These are phyloP conservation scores for Virgularia gustaviana DNA, from an alignment of 92 coral and sea anemone genomes.

Conservation along the genomic window DNA sequence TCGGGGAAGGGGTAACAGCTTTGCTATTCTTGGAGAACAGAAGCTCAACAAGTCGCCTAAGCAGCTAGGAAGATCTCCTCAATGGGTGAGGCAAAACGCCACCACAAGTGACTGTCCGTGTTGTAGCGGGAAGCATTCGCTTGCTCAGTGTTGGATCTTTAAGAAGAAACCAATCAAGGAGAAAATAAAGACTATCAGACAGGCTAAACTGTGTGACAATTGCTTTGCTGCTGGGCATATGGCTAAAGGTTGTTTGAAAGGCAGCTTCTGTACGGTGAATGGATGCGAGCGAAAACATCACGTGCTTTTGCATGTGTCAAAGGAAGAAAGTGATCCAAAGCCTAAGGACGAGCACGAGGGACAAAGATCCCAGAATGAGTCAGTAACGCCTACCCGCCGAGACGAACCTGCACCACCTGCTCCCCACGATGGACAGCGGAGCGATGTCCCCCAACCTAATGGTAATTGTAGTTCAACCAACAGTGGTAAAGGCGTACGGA, in stretches of 20 bases:
- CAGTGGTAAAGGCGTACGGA: constrained; percentile 2
- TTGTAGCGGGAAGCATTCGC: constrained; percentile 18
- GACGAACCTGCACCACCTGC: too few relatives aligned
- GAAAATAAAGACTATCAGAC: constrained; percentile 2
- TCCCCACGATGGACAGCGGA: too few relatives aligned
- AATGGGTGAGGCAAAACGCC: not conserved
- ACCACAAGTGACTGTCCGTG: constrained; percentile 1
- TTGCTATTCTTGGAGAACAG: not conserved
- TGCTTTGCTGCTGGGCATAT: constrained; percentile 41
- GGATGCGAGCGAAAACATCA: constrained; percentile 26
- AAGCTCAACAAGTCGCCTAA: not conserved
- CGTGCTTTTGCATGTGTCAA: constrained; percentile 28
- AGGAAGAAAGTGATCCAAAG: not conserved
- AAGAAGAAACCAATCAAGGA: constrained; percentile 3
- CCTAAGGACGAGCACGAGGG: too few relatives aligned
- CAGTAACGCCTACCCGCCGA: too few relatives aligned
- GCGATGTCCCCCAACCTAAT: too few relatives aligned
- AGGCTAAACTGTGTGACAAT: constrained; percentile 34
- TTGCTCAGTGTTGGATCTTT: constrained; percentile 25
- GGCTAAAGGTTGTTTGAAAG: constrained; percentile 31
- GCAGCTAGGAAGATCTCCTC: too few relatives aligned
- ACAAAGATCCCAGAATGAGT: too few relatives aligned
- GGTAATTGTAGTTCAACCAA: not conserved
- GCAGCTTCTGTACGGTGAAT: constrained; percentile 22
- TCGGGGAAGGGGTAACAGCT: not conserved